These are phyloP conservation scores for Daubentonia madagascariensis DNA, from an alignment of 2,113 vertebrate species.

Conservation along the genomic window DNA sequence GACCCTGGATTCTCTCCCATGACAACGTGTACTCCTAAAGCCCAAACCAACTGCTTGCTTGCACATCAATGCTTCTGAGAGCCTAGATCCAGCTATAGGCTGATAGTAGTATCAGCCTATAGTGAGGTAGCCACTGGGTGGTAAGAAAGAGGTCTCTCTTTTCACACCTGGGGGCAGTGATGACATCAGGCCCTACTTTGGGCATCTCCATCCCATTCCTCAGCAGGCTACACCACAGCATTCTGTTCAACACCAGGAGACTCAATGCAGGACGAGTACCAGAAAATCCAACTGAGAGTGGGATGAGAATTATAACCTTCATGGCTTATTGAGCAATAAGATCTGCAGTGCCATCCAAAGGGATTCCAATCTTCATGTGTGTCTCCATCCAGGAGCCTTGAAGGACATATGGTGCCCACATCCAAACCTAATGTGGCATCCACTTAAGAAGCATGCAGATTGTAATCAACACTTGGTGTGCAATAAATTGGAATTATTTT, in stretches of 20 bases:
- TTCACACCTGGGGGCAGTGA: neutral
- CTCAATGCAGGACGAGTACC: slow-evolving; percentile 53
- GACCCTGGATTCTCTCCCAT: slow-evolving; percentile 60
- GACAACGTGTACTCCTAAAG: slow-evolving; percentile 49
- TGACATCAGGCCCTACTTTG: slow-evolving; percentile 31
- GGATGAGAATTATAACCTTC: slow-evolving; percentile 70
- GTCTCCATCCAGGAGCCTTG: slow-evolving; percentile 73
- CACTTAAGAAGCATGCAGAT: slow-evolving; percentile 74
- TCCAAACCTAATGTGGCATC: slow-evolving; percentile 68
- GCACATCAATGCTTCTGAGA: slow-evolving; percentile 49
- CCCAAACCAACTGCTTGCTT: slow-evolving; percentile 3
- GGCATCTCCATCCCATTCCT: slow-evolving; percentile 46
- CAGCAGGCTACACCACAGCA: slow-evolving; percentile 64
- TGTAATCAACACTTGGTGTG: slow-evolving; percentile 82
- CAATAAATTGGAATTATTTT: slow-evolving; percentile 84
- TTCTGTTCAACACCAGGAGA: slow-evolving; percentile 42
- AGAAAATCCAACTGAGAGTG: slow-evolving; percentile 57
- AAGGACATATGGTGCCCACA: slow-evolving; percentile 65
- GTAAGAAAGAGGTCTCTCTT: slow-evolving; percentile 53
- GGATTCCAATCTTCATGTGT: slow-evolving; percentile 61
- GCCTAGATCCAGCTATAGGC: slow-evolving; percentile 59
- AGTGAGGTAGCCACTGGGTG: slow-evolving; percentile 66
- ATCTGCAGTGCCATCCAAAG: slow-evolving; percentile 68
- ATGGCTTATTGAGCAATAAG: slow-evolving; percentile 71
- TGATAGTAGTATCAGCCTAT: slow-evolving; percentile 51